Base-by-base conservation (phyloP, 2,113 vertebrate genomes). In the Pseudopipra pipra region DNA sequence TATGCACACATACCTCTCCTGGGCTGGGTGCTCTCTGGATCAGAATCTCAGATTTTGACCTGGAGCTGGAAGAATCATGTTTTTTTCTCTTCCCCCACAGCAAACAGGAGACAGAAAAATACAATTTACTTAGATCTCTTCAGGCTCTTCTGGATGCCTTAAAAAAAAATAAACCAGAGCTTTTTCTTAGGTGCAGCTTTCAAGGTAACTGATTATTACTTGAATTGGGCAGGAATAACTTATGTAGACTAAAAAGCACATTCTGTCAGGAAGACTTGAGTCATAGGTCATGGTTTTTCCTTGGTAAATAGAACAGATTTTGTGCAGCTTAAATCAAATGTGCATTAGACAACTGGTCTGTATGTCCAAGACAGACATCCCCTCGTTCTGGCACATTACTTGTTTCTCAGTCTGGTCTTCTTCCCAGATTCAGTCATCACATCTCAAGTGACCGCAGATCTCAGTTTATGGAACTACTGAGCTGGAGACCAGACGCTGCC, bases 101-200 rank as follows among this genome's bases (percentile, higher is more conserved):
- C 96, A 92, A 97, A 87, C 90, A 96, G 92, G 96, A 96, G 83
- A 88, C 80, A 93, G 92, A 97, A 97, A 97, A 96, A 90, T 87
- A 96, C 61, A 97, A 85, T 93, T 91, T 96, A 93, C 92, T 97
- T 96, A 87, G 88, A 96, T 90, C 88, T 92, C 93, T 96, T 95
- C 90, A 94, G 93, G 93, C 92, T 96, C 82, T 96, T 97, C 90
- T 85, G 91, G 92, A 90, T 81, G 96, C 93, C 95, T 96, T 89
- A 73, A 94, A 96, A 94, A 90, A 90, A 92, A 72, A 95, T 21
- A 92, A 89, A 81, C 54, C 75, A 96, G 82, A 96, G 61, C 92
- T 95, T 97, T 97, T 90, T 93, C 92, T 96, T 89, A 93, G 92
- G 74, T 82, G 58, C 80, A 94, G 80, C 76, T 85, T 96, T 95